These are phyloP conservation scores for Procambarus clarkii DNA, from an alignment of 1,140 invertebrate genomes.

Conservation along the genomic window DNA sequence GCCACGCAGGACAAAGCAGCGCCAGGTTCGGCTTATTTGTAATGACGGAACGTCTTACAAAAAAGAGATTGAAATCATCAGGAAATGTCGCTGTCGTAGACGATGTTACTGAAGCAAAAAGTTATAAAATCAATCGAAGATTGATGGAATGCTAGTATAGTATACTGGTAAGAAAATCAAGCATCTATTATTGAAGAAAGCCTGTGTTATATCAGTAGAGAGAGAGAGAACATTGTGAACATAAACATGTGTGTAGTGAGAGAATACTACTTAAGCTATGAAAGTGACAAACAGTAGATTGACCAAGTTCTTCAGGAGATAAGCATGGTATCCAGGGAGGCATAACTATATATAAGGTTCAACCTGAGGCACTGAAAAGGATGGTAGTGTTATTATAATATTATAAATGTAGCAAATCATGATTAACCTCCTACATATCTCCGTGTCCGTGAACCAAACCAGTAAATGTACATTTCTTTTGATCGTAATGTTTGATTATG, in stretches of 20 bases:
- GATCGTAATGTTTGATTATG: background rate
- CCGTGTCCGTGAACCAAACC: slow-evolving; percentile 28
- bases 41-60: slow-evolving; percentile 93
- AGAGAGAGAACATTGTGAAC: background rate
- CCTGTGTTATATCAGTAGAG: background rate
- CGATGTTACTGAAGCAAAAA: slow-evolving; percentile 64
- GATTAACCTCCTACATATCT: slow-evolving; percentile 12
- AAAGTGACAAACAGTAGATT: background rate
- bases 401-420: slow-evolving; percentile 14
- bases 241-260: background rate
- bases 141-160: background rate
- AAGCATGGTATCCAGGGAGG: background rate
- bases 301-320: background rate
- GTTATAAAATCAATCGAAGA: background rate
- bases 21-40: slow-evolving; percentile 95
- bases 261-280: background rate
- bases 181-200: background rate
- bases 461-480: slow-evolving; percentile 33
- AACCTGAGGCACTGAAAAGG: background rate
- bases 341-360: background rate
- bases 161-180: background rate
- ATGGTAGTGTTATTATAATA: background rate
- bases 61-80: slow-evolving; percentile 96
- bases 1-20: slow-evolving; percentile 91
- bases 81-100: slow-evolving; percentile 84